Evolutionary conservation across 2,797 vertebrate genomes (phyloP), one percentile per base, ranked within the genome.

Genomic region (Gambusia yucatana): DNA sequence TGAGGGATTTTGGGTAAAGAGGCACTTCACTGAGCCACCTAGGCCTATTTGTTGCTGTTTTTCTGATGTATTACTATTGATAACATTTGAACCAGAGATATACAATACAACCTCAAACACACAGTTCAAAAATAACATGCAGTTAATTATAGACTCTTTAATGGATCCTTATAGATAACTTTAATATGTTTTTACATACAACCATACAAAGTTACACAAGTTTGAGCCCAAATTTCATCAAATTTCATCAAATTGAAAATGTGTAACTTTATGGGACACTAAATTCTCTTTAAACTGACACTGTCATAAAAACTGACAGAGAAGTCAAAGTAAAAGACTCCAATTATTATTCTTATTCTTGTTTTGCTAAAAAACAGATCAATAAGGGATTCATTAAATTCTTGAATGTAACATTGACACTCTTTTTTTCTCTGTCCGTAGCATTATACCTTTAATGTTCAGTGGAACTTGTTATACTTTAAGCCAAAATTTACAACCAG

Each of bases 31-130:
- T 44, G 41, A 70, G 41, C 41, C 67, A n/a, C 11, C 76, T 72
- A 72, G 20, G 46, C 47, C 57, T 43, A 59, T 30, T 81, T 78
- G 55, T 72, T 28, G 25, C 46, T 1, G 13, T 80, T 82, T 69
- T 75, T n/a, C 30, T n/a, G 33, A 44, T 39, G 55, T 36, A 20
- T 16, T 70, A 6, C 63, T 80, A 3, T 43, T 36, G 55, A 55
- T 0, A 33, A 47, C 43, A 13, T 77, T 59, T 80, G 25, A 79
- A 69, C 11, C 46, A 25, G 1, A 52, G 9, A 6, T 47, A 9
- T 17, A n/a, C n/a, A n/a, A 50, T 75, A 8, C 20, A 67, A 6
- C 25, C 13, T 36, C 61, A 75, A 33, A 46, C 41, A 70, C 9
- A 73, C 25, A 70, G 41, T 6, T n/a, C 17, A 43, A 20, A 48